A percentile compares a stretch with the other conserved stretches of the same genome.
These are phyloP conservation scores for Aeoliscus strigatus DNA, from an alignment of 2,797 vertebrate species.

Conservation along the genomic window DNA sequence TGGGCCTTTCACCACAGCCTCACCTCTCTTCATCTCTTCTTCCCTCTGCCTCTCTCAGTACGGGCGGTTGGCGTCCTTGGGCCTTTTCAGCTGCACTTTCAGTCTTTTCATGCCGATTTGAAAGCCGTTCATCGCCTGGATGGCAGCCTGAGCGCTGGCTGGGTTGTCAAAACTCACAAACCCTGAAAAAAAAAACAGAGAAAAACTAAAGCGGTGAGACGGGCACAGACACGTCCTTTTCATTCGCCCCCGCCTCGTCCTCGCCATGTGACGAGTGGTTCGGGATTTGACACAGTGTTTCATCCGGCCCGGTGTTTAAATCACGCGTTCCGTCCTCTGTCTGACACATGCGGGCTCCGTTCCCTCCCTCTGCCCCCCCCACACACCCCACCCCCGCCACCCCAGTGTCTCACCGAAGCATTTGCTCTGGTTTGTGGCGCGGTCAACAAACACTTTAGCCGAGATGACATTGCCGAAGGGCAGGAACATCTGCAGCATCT, in stretches of 20 bases:
- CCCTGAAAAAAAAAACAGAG: constrained; percentile 56
- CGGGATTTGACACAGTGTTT: constrained; percentile 16
- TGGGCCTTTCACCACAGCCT: constrained; percentile 25
- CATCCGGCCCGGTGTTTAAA: constrained; percentile 13
- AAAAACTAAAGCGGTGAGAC: neutral
- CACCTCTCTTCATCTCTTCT: constrained; percentile 29
- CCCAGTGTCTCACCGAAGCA: constrained; percentile 82
- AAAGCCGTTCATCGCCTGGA: constrained; percentile 87
- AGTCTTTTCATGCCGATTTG: constrained; percentile 97
- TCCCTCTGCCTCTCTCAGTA: constrained; percentile 75
- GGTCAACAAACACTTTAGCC: constrained; percentile 92
- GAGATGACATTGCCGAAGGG: constrained; percentile 95
- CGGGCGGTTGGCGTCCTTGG: constrained; percentile 93
- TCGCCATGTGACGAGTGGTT: neutral
- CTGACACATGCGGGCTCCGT: constrained; percentile 12
- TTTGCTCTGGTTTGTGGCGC: constrained; percentile 95
- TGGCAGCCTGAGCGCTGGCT: constrained; percentile 86
- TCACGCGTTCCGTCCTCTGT: constrained; percentile 32
- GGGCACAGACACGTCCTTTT: neutral
- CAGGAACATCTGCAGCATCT: constrained; percentile 95
- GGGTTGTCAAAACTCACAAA: constrained; percentile 98
- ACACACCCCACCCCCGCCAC: constrained; percentile 8
- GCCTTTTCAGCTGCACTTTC: constrained; percentile 91
- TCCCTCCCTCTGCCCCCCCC: constrained; percentile 16
- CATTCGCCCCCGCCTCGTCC: constrained; percentile 7